These are phyloP conservation scores for Caenorhabditis macrosperma DNA, from an alignment of 2,888 invertebrate genomes.

Conservation along the genomic window DNA sequence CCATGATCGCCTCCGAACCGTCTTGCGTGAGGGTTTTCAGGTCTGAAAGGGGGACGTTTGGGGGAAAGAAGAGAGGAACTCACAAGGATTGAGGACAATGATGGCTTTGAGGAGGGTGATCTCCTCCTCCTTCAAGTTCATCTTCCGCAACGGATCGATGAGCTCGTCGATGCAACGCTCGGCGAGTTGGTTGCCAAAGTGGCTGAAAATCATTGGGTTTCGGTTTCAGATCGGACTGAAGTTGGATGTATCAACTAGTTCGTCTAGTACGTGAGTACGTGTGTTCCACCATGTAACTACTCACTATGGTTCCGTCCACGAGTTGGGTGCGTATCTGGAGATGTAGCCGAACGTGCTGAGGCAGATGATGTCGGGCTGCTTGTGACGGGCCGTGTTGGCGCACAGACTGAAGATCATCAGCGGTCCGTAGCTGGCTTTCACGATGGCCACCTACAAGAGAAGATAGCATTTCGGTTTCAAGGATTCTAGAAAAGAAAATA, in stretches of 20 bases:
- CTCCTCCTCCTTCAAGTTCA: conserved; percentile 79
- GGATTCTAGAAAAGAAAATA: too few species aligned
- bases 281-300: too few species aligned
- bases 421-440: conserved; percentile 77
- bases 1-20: conserved; percentile 77
- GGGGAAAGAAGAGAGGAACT: conserved; percentile 68
- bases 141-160: conserved; percentile 74
- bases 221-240: too few species aligned
- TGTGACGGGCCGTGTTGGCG: conserved; percentile 60
- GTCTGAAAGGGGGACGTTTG: conserved; percentile 71
- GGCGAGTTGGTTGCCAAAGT: conserved; percentile 78
- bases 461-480: background rate
- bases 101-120: conserved; percentile 78
- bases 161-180: conserved; percentile 76
- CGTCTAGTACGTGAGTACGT: too few species aligned
- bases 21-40: conserved; percentile 73
- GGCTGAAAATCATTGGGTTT: too few species aligned
- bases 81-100: conserved; percentile 77
- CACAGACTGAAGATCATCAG: conserved; percentile 73
- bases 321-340: conserved; percentile 65
- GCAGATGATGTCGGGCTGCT: conserved; percentile 69
- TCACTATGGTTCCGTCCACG: conserved; percentile 74
- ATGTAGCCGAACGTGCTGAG: conserved; percentile 77
- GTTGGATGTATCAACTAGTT: too few species aligned
- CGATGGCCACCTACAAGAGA: conserved; percentile 70